Conservation (phyloP, 2,113 vertebrate species). For the Ochotona princeps region DNA sequence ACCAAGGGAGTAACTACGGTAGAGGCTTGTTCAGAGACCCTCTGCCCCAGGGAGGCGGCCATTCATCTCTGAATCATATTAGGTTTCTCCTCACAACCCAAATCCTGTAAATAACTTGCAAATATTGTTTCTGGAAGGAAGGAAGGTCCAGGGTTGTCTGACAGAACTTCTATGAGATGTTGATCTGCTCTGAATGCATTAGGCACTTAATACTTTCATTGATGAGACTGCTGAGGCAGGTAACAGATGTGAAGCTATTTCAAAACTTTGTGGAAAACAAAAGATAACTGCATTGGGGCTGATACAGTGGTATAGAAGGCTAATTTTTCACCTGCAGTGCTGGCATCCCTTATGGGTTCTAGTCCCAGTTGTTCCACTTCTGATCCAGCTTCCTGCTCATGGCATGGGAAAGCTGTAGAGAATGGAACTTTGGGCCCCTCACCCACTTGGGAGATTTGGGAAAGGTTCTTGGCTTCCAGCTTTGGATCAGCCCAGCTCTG, state of each 20-base stretch:
- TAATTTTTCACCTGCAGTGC: too few relatives aligned
- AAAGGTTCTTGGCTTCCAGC: too few relatives aligned
- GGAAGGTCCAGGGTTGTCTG: neutral
- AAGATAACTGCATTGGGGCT: too few relatives aligned
- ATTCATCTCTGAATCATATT: conserved; percentile 53
- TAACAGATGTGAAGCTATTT: neutral
- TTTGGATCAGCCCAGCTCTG: too few relatives aligned
- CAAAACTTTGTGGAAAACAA: too few relatives aligned
- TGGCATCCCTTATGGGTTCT: too few relatives aligned
- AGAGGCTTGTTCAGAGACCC: neutral
- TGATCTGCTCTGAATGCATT: conserved; percentile 36
- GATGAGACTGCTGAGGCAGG: neutral
- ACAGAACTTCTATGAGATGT: conserved; percentile 22
- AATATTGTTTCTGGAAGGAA: conserved; percentile 44
- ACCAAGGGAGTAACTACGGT: conserved; percentile 30
- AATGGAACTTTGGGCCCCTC: too few relatives aligned
- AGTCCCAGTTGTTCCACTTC: too few relatives aligned
- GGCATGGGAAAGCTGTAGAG: too few relatives aligned
- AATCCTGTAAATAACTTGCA: conserved; percentile 49
- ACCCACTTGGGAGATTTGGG: too few relatives aligned
- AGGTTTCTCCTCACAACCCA: conserved; percentile 53
- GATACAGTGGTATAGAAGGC: too few relatives aligned
- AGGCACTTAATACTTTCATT: conserved; percentile 13
- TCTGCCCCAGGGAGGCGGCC: conserved; percentile 14
- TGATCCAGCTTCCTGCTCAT: too few relatives aligned